Base-by-base conservation (phyloP, 2,113 vertebrate species). In the Tapirus terrestris region DNA sequence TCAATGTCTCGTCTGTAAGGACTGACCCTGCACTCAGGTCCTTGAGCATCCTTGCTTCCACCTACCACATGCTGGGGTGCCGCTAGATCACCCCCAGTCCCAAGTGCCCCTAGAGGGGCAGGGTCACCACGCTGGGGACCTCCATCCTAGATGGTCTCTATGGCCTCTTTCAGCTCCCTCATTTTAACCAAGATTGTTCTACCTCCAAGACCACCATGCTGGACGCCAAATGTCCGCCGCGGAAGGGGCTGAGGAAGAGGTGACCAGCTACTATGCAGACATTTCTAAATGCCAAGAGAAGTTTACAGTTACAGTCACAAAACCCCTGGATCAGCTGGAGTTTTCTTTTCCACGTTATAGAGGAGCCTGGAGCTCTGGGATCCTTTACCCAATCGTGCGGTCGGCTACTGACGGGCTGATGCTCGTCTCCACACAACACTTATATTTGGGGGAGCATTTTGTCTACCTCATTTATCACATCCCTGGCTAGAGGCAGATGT, bases 161-260 rank as follows among this genome's bases (percentile, higher is more conserved):
- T 0, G 1, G 39, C 10, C 11, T 36, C 33, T n/a, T 70, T 56
- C 13, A 16, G 31, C 6, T 73, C 63, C 31, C 31, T 56, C 31
- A 27, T 65, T 79, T 27, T 58, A 51, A 11, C 11, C 25, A 23
- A 43, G 89, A 33, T 33, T 31, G 13, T 20, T 29, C 33, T 18
- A 20, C 17, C 11, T 45, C 23, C 45, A 29, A 0, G 1, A 13
- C 70, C 1, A 1, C 23, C 12, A 13, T 43, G 6, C 25, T 13
- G 4, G 58, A 31, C 0, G 5, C 11, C 43, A 12, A 39, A 7
- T 13, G 43, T 51, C 75, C 86, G 1, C 27, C 12, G 39, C 39
- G 39, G 10, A 0, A 23, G n/a, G 51, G 11, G n/a, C 31, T 2
- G 16, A 27, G 13, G 29, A 56, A 27, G 11, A 29, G 10, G 36